Conservation (phyloP, 1,140 invertebrate genomes). For the Atta cephalotes region DNA sequence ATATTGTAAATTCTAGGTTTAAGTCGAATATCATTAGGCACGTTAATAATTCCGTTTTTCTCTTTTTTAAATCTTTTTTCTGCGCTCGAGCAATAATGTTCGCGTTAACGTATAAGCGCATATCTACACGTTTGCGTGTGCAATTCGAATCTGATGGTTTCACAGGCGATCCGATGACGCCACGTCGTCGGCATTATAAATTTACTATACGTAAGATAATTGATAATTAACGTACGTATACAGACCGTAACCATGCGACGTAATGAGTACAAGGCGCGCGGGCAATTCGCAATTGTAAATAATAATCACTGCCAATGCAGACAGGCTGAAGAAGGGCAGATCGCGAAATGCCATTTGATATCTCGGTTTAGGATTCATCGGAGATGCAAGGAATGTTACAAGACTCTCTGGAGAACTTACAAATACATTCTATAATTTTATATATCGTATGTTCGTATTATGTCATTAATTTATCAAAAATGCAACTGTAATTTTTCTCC, state of each 20-base stretch:
- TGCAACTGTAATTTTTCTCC: not conserved
- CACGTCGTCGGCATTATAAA: not conserved
- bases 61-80: not conserved
- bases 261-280: slow-evolving; percentile 65
- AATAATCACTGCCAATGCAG: slow-evolving; percentile 55
- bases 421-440: not conserved
- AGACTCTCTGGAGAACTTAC: not conserved
- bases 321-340: not conserved
- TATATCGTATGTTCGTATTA: not conserved
- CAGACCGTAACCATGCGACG: slow-evolving; percentile 44
- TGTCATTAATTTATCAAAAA: slow-evolving; percentile 8
- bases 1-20: slow-evolving; percentile 2
- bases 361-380: not conserved
- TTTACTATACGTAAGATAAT: slow-evolving; percentile 60
- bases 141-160: slow-evolving; percentile 48
- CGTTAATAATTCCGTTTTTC: slow-evolving; percentile 11
- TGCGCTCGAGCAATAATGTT: not conserved
- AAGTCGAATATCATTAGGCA: not conserved
- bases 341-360: slow-evolving; percentile 23
- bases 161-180: slow-evolving; percentile 30
- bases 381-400: not conserved
- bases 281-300: slow-evolving; percentile 67
- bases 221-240: slow-evolving; percentile 74
- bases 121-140: not conserved
- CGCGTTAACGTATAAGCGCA: not conserved